Evolutionary conservation across 2,888 invertebrate genomes (phyloP), one percentile per base, ranked within the genome.

Genomic region (Pachliopta kotzebuea): DNA sequence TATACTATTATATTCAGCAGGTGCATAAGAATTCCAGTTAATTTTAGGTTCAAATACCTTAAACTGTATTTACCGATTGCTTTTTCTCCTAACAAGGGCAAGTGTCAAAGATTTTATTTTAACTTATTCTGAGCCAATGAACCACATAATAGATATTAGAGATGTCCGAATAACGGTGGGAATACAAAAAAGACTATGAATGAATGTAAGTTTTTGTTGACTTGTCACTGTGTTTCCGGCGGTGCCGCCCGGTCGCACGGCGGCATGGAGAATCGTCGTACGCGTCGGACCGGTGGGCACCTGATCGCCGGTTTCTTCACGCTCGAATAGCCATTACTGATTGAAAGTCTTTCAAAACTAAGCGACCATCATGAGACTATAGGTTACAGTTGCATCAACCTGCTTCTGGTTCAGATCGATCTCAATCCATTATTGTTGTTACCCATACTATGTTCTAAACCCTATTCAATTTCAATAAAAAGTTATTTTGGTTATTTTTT

Each of bases 201-300:
- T 88, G 90, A 84, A 86, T 85, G 83, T 83, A 73, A 81, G 85
- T 90, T 91, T 91, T 91, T 90, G 89, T 91, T 79, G 77, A 88
- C 88, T 87, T 89, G 90, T 89, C 88, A 82, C 81, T 88, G 80
- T 77, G 84, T 89, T 90, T 90, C 90, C 90, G 90, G 88, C 57
- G 81, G 78, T 81, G 76, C 68, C 71, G 73, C 71, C 70, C 76
- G 80, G 82, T 81, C 81, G 80, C 80, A 81, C 80, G 80, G 79
- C 77, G 80, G 85, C 90, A 89, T 91, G 88, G 84, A 83, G 87
- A 91, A 91, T 91, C 81, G 88, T 68, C 77, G 85, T 86, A 90
- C 90, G 90, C 89, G 80, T 83, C 78, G 87, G 86, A 85, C 72
- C 85, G 86, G 78, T 76, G 76, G 73, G 77, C 78, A 77, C 75